Conservation (phyloP, 37 sponge, comb jelly and placozoan species). For the Haliclona indistincta region DNA sequence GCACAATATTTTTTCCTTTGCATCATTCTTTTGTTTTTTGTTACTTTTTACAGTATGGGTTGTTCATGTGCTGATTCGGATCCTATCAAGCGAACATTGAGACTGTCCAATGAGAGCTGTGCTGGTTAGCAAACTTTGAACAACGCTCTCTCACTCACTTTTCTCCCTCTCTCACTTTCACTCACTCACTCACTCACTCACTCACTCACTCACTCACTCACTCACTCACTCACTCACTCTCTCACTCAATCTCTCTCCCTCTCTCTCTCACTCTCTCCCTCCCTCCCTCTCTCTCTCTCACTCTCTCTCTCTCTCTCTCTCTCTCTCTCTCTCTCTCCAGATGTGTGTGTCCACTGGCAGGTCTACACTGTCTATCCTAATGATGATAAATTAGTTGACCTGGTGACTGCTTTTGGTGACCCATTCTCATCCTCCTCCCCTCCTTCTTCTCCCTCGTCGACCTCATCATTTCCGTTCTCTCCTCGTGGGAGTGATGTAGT, state of each 20-base stretch:
- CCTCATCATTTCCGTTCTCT: neutral
- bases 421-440: conserved; percentile 45
- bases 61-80: too few species aligned
- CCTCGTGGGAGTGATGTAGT: neutral
- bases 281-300: conserved; percentile 15
- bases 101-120: neutral
- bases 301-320: conserved; percentile 17
- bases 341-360: neutral
- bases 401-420: conserved; percentile 41
- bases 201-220: neutral
- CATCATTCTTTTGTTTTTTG: too few species aligned
- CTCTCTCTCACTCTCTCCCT: too few species aligned
- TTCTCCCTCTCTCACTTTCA: neutral
- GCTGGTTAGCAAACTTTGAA: neutral
- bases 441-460: neutral
- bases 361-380: conserved; percentile 32
- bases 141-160: too few species aligned
- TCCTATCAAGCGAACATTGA: too few species aligned
- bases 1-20: neutral
- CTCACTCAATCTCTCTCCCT: too few species aligned
- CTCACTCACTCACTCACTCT: neutral
- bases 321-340: conserved; percentile 4
- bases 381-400: conserved; percentile 61
- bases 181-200: neutral
- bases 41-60: too few species aligned